A percentile compares a stretch with the other conserved stretches of the same genome.
phyloP scores from a whole-genome alignment of 2,113 vertebrate genomes.

The Heterochromis multidens region DNA sequence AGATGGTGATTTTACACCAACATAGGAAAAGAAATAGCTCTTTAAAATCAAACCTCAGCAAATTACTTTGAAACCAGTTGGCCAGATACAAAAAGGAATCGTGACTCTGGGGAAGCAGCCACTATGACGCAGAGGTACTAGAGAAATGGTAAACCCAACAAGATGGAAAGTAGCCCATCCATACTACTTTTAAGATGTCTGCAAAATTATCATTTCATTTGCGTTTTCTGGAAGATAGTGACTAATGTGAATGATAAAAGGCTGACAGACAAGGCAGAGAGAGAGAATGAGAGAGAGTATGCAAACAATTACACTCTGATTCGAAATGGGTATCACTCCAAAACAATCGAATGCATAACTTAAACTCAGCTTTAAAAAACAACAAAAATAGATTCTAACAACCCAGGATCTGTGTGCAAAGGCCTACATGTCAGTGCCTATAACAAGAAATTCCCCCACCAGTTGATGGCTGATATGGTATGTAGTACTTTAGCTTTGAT shows the following conservation, averaged over 20 bases:
- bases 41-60: slow-evolving; percentile 62
- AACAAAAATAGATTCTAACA: background rate
- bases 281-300: background rate
- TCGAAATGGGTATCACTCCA: background rate
- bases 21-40: slow-evolving; percentile 43
- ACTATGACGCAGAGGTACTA: slow-evolving; percentile 6
- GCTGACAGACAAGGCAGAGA: background rate
- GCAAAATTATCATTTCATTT: slow-evolving; percentile 24
- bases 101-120: slow-evolving; percentile 24
- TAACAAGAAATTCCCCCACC: background rate
- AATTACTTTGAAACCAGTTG: slow-evolving; percentile 61
- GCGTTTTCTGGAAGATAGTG: slow-evolving; percentile 13
- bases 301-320: background rate
- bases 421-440: background rate
- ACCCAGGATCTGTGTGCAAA: background rate
- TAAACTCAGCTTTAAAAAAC: background rate
- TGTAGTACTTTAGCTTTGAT: background rate
- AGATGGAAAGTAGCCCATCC: background rate
- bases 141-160: background rate
- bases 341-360: background rate
- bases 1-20: slow-evolving; percentile 58
- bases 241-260: background rate
- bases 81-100: slow-evolving; percentile 40
- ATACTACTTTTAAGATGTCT: slow-evolving; percentile 16
- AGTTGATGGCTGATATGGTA: background rate